Percentiles rank a stretch among this genome's conserved stretches.
These are phyloP conservation scores for Gyps fulvus DNA, from an alignment of 2,113 vertebrate genomes.

Conservation along the genomic window DNA sequence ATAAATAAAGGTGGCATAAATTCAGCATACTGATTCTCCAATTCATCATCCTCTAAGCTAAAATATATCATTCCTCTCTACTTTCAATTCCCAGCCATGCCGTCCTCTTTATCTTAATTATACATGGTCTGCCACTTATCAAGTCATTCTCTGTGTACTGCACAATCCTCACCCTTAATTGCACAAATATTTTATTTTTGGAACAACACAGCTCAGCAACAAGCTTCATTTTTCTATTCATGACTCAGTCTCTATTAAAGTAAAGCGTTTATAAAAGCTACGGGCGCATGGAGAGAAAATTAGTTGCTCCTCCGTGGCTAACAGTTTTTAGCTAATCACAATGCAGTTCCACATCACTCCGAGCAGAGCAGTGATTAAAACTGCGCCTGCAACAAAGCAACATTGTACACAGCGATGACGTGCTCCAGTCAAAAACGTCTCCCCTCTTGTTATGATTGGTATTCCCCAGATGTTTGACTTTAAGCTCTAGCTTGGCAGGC, in stretches of 20 bases:
- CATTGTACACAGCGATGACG: not conserved
- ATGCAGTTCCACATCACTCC: not conserved
- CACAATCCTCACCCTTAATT: slow-evolving; percentile 2
- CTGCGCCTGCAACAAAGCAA: slow-evolving; percentile 16
- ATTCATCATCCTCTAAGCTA: not conserved
- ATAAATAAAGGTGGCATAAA: not conserved
- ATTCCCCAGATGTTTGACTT: slow-evolving; percentile 50
- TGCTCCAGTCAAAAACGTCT: not conserved
- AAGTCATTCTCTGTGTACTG: not conserved
- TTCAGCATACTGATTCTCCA: not conserved
- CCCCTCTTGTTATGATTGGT: not conserved
- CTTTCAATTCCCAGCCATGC: not conserved
- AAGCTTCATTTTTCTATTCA: slow-evolving; percentile 2
- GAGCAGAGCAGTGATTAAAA: not conserved
- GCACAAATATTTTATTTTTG: slow-evolving; percentile 26
- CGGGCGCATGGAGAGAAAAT: not conserved
- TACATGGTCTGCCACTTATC: not conserved
- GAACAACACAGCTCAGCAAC: slow-evolving; percentile 6
- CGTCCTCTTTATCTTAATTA: not conserved
- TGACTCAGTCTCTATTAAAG: not conserved
- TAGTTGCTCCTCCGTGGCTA: not conserved
- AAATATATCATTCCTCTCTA: not conserved
- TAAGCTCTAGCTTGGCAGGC: slow-evolving; percentile 6
- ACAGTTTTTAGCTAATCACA: not conserved
- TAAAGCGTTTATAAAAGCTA: not conserved